These are phyloP conservation scores for Gonioctena quinquepunctata DNA, from an alignment of 1,140 invertebrate species.

Conservation along the genomic window DNA sequence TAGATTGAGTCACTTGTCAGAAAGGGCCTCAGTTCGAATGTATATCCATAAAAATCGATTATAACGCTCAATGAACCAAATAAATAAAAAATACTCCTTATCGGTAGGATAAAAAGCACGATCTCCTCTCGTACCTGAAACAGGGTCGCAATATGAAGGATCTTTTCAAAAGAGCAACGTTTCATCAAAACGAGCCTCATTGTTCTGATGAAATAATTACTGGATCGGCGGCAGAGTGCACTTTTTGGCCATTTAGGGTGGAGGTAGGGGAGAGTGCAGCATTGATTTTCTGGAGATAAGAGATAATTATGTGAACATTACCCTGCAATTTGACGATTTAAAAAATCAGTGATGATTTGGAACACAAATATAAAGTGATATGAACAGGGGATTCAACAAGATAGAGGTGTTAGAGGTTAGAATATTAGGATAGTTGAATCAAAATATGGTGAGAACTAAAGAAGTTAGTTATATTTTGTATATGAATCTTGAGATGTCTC, in stretches of 20 bases:
- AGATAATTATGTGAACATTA: neutral
- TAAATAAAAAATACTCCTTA: constrained; percentile 15
- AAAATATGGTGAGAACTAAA: too few species aligned
- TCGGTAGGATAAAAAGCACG: neutral
- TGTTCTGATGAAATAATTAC: constrained; percentile 21
- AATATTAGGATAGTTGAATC: too few species aligned
- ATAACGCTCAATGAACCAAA: constrained; percentile 16
- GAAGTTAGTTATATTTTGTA: too few species aligned
- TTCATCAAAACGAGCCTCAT: constrained; percentile 29
- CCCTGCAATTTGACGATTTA: neutral
- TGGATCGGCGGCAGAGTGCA: neutral
- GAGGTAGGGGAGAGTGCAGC: neutral
- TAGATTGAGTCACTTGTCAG: neutral
- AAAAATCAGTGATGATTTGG: too few species aligned
- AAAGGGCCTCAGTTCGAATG: neutral
- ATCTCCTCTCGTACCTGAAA: constrained; percentile 8
- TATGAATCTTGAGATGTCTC: too few species aligned
- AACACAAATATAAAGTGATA: too few species aligned
- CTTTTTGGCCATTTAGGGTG: neutral
- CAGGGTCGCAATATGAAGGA: neutral
- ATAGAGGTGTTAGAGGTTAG: too few species aligned
- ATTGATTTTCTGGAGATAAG: neutral
- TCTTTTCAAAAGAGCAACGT: constrained; percentile 28
- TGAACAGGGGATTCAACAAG: too few species aligned
- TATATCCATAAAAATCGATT: constrained; percentile 5